Conservation (phyloP, 2,888 invertebrate species). For the Apotomis capreana region DNA sequence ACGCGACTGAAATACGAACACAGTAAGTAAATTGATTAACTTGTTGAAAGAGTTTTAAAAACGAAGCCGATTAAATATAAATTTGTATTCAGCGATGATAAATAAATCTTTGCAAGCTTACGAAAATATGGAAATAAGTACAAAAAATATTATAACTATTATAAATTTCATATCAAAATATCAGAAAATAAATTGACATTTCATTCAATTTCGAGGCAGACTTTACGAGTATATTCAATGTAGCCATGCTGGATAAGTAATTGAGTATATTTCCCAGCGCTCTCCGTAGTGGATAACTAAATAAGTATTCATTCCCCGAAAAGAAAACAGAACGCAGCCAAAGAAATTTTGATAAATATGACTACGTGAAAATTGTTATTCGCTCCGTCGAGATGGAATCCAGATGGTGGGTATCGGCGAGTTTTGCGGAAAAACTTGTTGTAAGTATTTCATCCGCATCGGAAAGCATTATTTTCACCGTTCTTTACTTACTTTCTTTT, state of each 20-base stretch:
- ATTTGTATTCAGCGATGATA: background rate
- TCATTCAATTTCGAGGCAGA: conserved; percentile 10
- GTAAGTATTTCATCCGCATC: conserved; percentile 56
- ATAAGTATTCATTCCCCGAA: conserved; percentile 59
- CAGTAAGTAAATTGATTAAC: no score
- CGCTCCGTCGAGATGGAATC: conserved; percentile 58
- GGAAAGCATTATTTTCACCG: conserved; percentile 45
- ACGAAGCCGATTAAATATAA: background rate
- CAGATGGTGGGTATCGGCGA: conserved; percentile 61
- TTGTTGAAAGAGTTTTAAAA: no score
- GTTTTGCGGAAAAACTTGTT: conserved; percentile 53
- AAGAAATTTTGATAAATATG: conserved; percentile 62
- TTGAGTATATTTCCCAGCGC: conserved; percentile 62
- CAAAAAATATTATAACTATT: background rate
- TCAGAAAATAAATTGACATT: background rate
- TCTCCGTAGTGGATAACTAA: conserved; percentile 60
- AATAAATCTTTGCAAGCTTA: background rate
- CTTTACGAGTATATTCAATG: conserved; percentile 56
- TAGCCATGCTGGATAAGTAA: conserved; percentile 52
- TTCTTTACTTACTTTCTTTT: conserved; percentile 28
- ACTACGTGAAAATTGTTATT: conserved; percentile 62
- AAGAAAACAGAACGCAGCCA: conserved; percentile 62
- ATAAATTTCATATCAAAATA: background rate
- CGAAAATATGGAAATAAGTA: conserved; percentile 19
- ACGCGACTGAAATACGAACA: no score